Evolutionary conservation across 2,113 vertebrate species (phyloP), one percentile per base, ranked within the genome.

Genomic region (Pteropus alecto): DNA sequence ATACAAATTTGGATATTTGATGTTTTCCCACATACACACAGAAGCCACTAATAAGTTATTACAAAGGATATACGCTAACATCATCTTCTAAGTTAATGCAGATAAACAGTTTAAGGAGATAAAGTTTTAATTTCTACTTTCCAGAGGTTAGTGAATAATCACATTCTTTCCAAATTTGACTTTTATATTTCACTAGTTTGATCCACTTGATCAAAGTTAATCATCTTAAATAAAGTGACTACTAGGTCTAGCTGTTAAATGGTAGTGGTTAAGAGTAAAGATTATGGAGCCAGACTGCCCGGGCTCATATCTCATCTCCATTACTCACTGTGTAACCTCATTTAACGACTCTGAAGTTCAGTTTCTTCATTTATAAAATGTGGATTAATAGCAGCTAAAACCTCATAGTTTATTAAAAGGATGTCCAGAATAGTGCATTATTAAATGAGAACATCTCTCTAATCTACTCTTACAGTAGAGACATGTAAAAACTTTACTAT

Each of bases 141-240:
- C 77, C 51, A 84, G 51, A 92, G 41, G 18, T 18, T 87, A 92
- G 30, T 71, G 10, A 61, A 95, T 48, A 87, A 78, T 58, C 21
- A 41, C 28, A 78, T 61, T 83, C 77, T 71, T 97, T 95, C 73
- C 41, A 73, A 96, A 93, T 79, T 67, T 93, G 92, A 65, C 96
- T 98, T 98, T 98, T 97, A 97, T 89, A 98, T 96, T 95, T 84
- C 96, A 97, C 96, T 98, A 98, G 67, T 93, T 97, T 97, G 81
- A 82, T 70, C 60, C 14, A 87, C 54, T 33, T 94, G 89, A 98
- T 97, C 97, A 97, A 87, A 97, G 60, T 94, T 65, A 86, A 90
- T 84, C 86, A 96, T 95, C 79, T 97, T 98, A 98, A 67, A 96
- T 96, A 92, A 4, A 95, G 96, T 93, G 91, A 97, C 95, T 95